Evolutionary conservation across 2,888 invertebrate species (phyloP), one percentile per base, ranked within the genome.

Genomic region (Nebria brevicollis): DNA sequence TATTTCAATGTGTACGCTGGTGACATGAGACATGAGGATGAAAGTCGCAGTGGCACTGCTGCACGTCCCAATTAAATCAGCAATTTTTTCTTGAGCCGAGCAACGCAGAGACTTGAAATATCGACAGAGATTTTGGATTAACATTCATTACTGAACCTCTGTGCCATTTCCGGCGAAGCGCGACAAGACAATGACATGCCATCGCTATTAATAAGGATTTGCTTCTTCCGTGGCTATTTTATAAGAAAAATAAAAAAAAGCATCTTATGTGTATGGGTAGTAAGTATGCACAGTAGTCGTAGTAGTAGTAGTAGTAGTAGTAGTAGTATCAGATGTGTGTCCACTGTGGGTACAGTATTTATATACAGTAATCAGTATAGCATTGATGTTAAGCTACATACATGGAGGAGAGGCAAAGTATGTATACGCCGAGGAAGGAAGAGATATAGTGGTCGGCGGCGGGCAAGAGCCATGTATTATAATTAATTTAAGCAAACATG

Each of bases 401-500:
- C 43, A 43, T 43, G 10, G 7, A 43, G 54, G 54, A 54, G 11
- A 54, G 54, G 2, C 54, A 5, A 13, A 54, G 54, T 13, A 43
- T 20, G 43, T 8, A 13, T 54, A 54, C 54, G 54, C 13, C 8
- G 54, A 54, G 54, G 54, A 54, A 11, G 54, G 54, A 54, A 54
- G 54, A 54, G 54, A 54, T 54, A 54, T 54, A 68, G 26, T 68
- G 25, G 72, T 34, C 72, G 72, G n/a, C 8, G 34, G 74, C 74
- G n/a, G 43, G 26, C 66, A 54, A 54, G 54, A 8, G 82, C 83
- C 77, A 84, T 84, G 84, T 83, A 85, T 85, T 84, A 84, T 84
- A 85, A 85, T 84, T 85, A 85, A 85, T 85, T 85, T 84, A 84
- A 83, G 84, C 83, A 82, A 83, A 84, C 84, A 81, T 73, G 77